A percentile compares a stretch with the other conserved stretches of the same genome.
These are phyloP conservation scores for Laodelphax striatellus DNA, from an alignment of 1,140 invertebrate genomes.

Conservation along the genomic window DNA sequence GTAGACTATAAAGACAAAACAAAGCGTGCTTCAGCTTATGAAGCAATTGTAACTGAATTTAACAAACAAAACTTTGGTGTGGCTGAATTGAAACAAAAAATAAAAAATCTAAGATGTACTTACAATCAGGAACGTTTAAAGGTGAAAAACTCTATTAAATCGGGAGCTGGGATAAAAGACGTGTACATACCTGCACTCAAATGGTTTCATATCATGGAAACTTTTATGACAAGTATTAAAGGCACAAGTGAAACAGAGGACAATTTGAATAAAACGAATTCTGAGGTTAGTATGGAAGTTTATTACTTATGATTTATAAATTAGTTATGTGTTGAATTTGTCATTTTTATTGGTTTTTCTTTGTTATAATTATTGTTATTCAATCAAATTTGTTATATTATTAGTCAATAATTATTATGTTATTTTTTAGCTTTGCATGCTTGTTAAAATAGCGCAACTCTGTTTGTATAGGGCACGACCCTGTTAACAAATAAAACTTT, in stretches of 20 bases:
- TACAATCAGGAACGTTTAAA: conserved; percentile 9
- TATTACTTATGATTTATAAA: too few relatives aligned
- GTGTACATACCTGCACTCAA: conserved; percentile 9
- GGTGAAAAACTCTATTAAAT: conserved; percentile 8
- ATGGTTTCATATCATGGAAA: conserved; percentile 8
- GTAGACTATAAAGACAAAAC: conserved; percentile 7
- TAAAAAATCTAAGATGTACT: conserved; percentile 11
- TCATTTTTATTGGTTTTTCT: too few relatives aligned
- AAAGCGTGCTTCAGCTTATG: conserved; percentile 5
- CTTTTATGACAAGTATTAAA: conserved; percentile 8
- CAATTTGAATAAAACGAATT: not conserved
- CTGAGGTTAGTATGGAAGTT: too few relatives aligned
- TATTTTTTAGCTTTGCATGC: too few relatives aligned
- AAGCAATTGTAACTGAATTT: conserved; percentile 5
- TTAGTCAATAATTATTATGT: too few relatives aligned
- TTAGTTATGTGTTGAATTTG: too few relatives aligned
- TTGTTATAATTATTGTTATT: too few relatives aligned
- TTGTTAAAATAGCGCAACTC: too few relatives aligned
- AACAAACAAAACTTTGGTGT: conserved; percentile 8
- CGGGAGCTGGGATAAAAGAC: conserved; percentile 5
- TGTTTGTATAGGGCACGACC: too few relatives aligned
- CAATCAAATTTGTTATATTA: too few relatives aligned
- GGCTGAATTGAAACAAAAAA: conserved; percentile 8
- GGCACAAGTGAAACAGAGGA: conserved; percentile 5
- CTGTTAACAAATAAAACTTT: too few relatives aligned